Percentiles rank a stretch among this genome's conserved stretches.
Evolutionary conservation across 2,113 vertebrate genomes (phyloP).

Genomic region (Neolamprologus brichardi): DNA sequence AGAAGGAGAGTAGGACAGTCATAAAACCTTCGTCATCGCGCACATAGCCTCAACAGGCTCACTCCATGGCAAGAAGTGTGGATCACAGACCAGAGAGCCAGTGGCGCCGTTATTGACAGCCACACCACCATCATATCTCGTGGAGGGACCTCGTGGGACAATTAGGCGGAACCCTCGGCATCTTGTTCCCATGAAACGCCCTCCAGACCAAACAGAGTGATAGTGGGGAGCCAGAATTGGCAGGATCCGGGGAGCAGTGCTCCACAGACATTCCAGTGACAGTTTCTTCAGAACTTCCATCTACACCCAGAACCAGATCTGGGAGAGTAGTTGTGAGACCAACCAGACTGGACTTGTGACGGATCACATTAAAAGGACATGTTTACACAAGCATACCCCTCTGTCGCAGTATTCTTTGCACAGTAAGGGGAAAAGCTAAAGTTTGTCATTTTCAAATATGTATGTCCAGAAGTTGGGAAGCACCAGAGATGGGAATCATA

Average conservation of each 20-base stretch:
- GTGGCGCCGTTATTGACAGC: fast-evolving
- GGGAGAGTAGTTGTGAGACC: background rate
- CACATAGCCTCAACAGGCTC: no score
- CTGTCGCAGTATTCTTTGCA: background rate
- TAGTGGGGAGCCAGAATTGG: background rate
- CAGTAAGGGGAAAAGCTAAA: fast-evolving
- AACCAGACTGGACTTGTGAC: background rate
- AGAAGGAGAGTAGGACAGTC: background rate
- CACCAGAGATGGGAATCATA: background rate
- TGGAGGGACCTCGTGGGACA: background rate
- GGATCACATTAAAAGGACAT: fast-evolving
- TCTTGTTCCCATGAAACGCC: background rate
- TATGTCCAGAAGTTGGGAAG: background rate
- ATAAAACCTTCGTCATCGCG: no score
- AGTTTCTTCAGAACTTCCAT: background rate
- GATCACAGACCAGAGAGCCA: background rate
- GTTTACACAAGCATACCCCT: fast-evolving
- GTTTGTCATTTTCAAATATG: background rate
- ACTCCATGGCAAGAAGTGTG: background rate
- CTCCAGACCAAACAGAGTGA: background rate
- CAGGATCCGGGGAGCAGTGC: background rate
- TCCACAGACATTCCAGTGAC: background rate
- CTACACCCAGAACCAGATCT: background rate
- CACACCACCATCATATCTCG: background rate
- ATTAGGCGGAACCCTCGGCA: fast-evolving